These are phyloP conservation scores for Calidris pugnax DNA, from an alignment of 2,113 vertebrate species.

Conservation along the genomic window DNA sequence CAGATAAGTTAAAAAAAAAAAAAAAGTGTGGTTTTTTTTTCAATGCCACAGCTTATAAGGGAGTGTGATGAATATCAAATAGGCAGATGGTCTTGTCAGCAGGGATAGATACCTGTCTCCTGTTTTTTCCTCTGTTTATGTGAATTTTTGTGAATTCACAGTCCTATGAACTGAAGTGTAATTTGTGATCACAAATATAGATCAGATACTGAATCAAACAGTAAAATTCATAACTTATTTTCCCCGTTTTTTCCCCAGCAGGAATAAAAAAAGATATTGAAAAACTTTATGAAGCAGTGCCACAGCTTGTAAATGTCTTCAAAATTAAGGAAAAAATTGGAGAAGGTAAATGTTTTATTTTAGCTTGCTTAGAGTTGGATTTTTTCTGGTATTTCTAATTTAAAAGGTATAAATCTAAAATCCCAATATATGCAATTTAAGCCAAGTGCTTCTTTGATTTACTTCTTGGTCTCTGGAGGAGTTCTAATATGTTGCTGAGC, in stretches of 20 bases:
- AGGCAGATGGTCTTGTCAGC: background rate
- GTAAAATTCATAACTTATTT: background rate
- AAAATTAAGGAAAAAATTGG: conserved; percentile 92
- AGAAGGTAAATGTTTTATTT: conserved; percentile 82
- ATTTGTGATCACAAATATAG: background rate
- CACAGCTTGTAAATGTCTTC: conserved; percentile 88
- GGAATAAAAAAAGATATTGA: conserved; percentile 88
- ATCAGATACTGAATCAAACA: background rate
- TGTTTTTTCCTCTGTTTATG: background rate
- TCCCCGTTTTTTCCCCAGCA: conserved; percentile 55
- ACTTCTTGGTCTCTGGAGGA: background rate
- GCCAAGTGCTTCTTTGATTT: background rate
- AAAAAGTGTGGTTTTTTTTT: background rate
- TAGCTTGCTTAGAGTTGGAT: background rate
- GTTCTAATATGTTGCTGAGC: background rate
- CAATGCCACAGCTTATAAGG: background rate
- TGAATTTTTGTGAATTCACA: background rate
- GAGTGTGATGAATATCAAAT: background rate
- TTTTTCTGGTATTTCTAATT: background rate
- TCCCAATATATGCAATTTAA: background rate
- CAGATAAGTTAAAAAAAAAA: background rate
- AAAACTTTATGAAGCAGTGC: conserved; percentile 88
- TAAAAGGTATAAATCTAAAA: background rate
- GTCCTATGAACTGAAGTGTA: background rate
- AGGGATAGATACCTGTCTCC: background rate